phyloP scores from a whole-genome alignment of 2,797 vertebrate species.

The Triplophysa yarkandensis region DNA sequence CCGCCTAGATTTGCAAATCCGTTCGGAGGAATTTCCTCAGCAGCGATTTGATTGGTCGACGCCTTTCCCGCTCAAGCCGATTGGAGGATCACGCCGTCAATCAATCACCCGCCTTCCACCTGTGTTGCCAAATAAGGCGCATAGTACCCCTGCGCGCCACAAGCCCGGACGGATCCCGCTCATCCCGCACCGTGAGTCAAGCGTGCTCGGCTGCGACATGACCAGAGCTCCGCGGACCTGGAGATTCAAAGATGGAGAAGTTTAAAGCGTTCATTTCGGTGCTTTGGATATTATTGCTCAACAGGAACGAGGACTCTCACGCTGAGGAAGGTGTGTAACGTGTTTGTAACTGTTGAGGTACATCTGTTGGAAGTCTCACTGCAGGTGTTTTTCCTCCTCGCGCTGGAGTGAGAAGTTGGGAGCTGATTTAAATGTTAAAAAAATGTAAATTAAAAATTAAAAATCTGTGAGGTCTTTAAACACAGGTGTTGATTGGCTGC shows the following conservation, averaged over 20 bases:
- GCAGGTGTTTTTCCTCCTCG: conserved; percentile 44
- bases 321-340: conserved; percentile 75
- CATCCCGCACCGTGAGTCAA: conserved; percentile 56
- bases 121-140: conserved; percentile 70
- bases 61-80: conserved; percentile 48
- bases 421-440: background rate
- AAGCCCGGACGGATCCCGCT: conserved; percentile 62
- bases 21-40: conserved; percentile 56
- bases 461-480: background rate
- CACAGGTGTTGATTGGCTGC: background rate
- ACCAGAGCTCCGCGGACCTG: conserved; percentile 73
- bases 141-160: conserved; percentile 54
- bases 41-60: conserved; percentile 64
- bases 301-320: conserved; percentile 54
- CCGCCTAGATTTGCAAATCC: conserved; percentile 53
- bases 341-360: background rate
- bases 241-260: conserved; percentile 75
- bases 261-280: conserved; percentile 68
- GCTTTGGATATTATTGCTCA: conserved; percentile 77
- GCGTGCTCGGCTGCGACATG: conserved; percentile 75
- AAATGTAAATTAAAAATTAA: background rate
- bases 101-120: conserved; percentile 69
- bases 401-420: conserved; percentile 13
- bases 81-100: conserved; percentile 66
- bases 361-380: conserved; percentile 24